Base-by-base conservation (phyloP, 2,888 invertebrate genomes). In the Cephonodes hylas region DNA sequence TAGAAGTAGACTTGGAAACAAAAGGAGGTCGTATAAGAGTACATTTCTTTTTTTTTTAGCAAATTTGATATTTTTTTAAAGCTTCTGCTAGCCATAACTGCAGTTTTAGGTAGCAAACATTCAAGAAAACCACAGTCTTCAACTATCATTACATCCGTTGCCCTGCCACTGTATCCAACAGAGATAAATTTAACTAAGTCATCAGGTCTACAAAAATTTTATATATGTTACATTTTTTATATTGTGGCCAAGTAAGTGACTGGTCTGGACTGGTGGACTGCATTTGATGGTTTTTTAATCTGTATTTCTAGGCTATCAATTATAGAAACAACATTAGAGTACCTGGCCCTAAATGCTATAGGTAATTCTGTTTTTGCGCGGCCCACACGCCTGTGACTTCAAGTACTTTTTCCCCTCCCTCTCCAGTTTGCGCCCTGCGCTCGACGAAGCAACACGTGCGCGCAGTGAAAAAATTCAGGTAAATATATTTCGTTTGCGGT, bases 221-320 rank as follows among this genome's bases (percentile, higher is more conserved):
- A 64, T n/a, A 34, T 0, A 64, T 64, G 20, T 67, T 67, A 58
- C 61, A 57, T 58, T 48, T 58, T 23, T 67, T 67, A 25, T 65
- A 65, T 10, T 61, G 34, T 8, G 68, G 66, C 64, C 65, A 68
- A 58, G 63, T 62, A 3, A 64, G 58, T 20, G n/a, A n/a, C n/a
- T n/a, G n/a, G n/a, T n/a, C n/a, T n/a, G n/a, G 64, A 45, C 27
- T 65, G 66, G 45, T 68, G 56, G 2, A 63, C 56, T 45, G 64
- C 59, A 45, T 65, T 8, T 0, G 27, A 27, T 1, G 27, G 56
- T 15, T 25, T 56, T 27, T 31, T 15, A 42, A 42, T 42, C 4
- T 42, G 15, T 0, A 42, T 42, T 42, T 42, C 42, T 1, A 42
- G 15, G 42, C 42, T n/a, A 15, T 15, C 42, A 42, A 42, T 15